These are phyloP conservation scores for Drosophila fulvimacula DNA, from an alignment of 2,888 invertebrate species.

Conservation along the genomic window DNA sequence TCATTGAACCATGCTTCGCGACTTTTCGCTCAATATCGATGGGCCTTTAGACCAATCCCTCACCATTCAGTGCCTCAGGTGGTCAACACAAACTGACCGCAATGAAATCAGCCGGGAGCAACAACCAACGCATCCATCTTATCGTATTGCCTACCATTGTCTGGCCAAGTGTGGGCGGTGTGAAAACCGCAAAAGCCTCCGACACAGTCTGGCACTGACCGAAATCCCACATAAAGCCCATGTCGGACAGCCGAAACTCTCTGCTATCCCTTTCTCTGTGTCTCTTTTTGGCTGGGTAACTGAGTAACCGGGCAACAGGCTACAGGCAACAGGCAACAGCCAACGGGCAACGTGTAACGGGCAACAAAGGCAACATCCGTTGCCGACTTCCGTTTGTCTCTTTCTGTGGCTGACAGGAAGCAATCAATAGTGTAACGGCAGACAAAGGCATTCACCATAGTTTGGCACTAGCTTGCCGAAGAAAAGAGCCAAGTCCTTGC, in stretches of 20 bases:
- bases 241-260: constrained; percentile 3
- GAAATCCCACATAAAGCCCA: constrained; percentile 40
- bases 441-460: constrained; percentile 71
- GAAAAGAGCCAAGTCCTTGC: neutral
- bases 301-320: constrained; percentile 15
- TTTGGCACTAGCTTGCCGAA: constrained; percentile 35
- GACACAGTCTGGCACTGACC: constrained; percentile 37
- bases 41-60: neutral
- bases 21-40: neutral
- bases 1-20: constrained; percentile 9
- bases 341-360: constrained; percentile 14
- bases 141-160: constrained; percentile 17
- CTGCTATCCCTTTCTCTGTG: neutral
- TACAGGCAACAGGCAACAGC: constrained; percentile 12
- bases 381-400: constrained; percentile 63
- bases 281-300: neutral
- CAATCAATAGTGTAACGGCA: constrained; percentile 80
- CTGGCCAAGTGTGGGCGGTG: constrained; percentile 29
- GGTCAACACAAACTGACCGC: constrained; percentile 42
- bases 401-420: constrained; percentile 76
- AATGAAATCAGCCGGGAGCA: constrained; percentile 46
- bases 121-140: constrained; percentile 33
- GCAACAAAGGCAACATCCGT: constrained; percentile 68
- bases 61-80: constrained; percentile 6
- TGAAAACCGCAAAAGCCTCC: constrained; percentile 53